Evolutionary conservation across 1,140 invertebrate genomes (phyloP), one percentile per base, ranked within the genome.

Genomic region (Himalopsyche phryganea): DNA sequence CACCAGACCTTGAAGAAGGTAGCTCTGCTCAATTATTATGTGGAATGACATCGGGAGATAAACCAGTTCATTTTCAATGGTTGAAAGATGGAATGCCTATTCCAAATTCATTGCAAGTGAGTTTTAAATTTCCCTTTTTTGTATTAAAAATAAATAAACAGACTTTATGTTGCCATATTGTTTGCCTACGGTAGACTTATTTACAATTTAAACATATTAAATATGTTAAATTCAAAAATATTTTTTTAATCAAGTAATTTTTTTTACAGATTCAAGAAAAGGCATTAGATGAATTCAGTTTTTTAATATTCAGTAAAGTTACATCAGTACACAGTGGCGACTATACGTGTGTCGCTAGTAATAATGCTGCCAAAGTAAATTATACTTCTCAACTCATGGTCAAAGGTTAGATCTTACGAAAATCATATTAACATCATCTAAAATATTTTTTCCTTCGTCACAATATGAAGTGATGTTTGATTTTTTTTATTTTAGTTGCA

Each of bases 21-120:
- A 91, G 91, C 67, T 80, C 91, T 18, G 87, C 91, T 7, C 90
- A 92, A 71, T 84, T 94, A n/a, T 85, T 92, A 6, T 96, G 93
- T 73, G 89, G 87, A 36, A 89, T 95, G 41, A 91, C 88, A 48
- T 91, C 90, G 44, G 93, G 93, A n/a, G 92, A 95, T 77, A 84
- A 91, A 61, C 92, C 92, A 11, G 88, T 95, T 36, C 85, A 86
- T 67, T 91, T 95, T 65, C 83, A 83, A 1, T 96, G 93, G 92
- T 80, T 89, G 17, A 94, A 94, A 69, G 90, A 94, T 69, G 88
- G 88, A 2, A 78, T 81, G 50, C 81, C 84, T 11, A 79, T 91
- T 44, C 81, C 83, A 1, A 77, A 82, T 17, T 83, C 80, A 45
- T 74, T 88, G 57, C 84, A 85, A 72, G 85, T 88, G 69, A 66